Conservation (phyloP, 2,113 vertebrate species). For the Odontophorus gujanensis region DNA sequence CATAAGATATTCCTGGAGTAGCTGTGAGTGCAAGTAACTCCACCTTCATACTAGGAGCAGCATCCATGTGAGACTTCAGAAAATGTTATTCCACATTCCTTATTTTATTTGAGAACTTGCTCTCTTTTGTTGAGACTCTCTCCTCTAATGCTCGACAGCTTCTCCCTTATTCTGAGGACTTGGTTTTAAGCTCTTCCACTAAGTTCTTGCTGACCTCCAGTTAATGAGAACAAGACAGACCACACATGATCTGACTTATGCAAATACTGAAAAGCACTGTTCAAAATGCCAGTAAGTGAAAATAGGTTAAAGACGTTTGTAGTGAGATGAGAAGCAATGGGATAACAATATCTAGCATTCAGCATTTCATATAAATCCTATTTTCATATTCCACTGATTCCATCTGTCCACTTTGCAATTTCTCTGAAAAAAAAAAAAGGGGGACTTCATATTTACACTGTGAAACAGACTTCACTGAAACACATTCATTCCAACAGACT, state of each 20-base stretch:
- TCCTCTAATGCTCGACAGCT: not conserved
- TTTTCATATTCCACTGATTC: not conserved
- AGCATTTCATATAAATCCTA: not conserved
- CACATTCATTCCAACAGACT: not conserved
- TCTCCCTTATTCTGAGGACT: not conserved
- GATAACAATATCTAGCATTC: not conserved
- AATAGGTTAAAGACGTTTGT: conserved; percentile 14
- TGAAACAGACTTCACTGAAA: not conserved
- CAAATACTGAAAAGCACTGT: not conserved
- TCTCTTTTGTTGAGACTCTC: not conserved
- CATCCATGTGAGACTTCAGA: not conserved
- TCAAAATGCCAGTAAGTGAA: not conserved
- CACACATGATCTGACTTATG: conserved; percentile 5
- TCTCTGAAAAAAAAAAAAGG: not conserved
- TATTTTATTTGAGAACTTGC: not conserved
- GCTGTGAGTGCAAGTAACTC: not conserved
- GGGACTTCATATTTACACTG: not conserved
- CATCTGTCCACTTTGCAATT: not conserved
- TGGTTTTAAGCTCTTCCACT: not conserved
- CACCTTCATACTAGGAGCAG: not conserved
- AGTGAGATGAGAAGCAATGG: not conserved
- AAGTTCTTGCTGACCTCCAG: not conserved
- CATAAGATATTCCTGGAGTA: not conserved
- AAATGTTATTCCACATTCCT: not conserved
- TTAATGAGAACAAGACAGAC: conserved; percentile 36